Evolutionary conservation across 2,888 invertebrate species (phyloP), one percentile per base, ranked within the genome.

Genomic region (Ophion obscuratus): DNA sequence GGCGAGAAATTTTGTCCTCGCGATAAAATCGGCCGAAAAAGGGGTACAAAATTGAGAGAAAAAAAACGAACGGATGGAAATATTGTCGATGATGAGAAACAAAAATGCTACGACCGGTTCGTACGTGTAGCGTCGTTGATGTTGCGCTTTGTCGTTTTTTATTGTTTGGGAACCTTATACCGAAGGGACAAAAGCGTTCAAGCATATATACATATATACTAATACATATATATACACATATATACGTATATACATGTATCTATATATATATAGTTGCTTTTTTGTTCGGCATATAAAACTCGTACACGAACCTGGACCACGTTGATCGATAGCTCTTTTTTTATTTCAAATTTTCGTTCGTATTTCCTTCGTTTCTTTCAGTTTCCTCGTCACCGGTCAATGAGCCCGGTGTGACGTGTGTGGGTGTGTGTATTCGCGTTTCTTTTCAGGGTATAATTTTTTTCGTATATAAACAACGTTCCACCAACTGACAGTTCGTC

Each of bases 381-480:
- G 2, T 31, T 47, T 64, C n/a, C 62, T 24, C 31, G 27, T 59
- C 70, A 74, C 73, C 75, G 75, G 79, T 82, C 79, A 80, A 75
- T 9, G 10, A 31, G 61, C 24, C 44, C 67, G 31, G 67, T 76
- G 62, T 24, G 68, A 76, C 64, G 24, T 14, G 11, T 24, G 14
- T 64, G 31, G 27, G 24, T 31, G 20, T 61, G 7, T 31, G 14
- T 73, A 24, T 53, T 61, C 24, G 24, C 24, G 61, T 61, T 61
- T 61, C 40, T 44, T 77, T n/a, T 5, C 36, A 64, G 59, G 68
- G 66, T 87, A 90, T 14, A 90, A 74, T 86, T 89, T 71, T 74
- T 90, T 90, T 91, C 92, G 91, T 92, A 91, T 92, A 92, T 91
- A 92, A 92, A 92, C 92, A 92, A 92, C 90, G 87, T 90, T 90